These are phyloP conservation scores for Peromyscus attwateri DNA, from an alignment of 2,797 vertebrate genomes.

Conservation along the genomic window DNA sequence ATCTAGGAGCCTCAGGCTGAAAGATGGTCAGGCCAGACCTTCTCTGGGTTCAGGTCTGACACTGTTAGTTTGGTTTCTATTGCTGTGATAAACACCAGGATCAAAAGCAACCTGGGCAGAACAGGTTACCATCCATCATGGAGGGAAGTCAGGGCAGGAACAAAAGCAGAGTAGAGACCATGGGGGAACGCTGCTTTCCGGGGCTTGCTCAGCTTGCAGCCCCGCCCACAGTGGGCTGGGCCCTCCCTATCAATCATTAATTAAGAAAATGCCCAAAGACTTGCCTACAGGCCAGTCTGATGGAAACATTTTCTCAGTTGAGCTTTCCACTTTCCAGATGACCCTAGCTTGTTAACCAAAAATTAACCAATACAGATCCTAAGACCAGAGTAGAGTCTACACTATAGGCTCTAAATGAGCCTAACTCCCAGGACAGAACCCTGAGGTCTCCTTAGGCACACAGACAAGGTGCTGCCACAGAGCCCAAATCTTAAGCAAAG, in stretches of 20 bases:
- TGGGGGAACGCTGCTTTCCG: no score
- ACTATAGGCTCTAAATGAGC: neutral
- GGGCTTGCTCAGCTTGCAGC: neutral
- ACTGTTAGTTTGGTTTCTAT: neutral
- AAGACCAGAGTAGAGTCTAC: neutral
- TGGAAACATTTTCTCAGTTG: neutral
- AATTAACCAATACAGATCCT: neutral
- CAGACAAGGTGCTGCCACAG: neutral
- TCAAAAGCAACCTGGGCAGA: neutral
- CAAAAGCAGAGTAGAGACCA: neutral
- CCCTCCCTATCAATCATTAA: neutral
- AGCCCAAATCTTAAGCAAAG: neutral
- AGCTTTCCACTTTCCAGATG: neutral
- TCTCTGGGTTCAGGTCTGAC: neutral
- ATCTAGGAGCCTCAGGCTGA: neutral
- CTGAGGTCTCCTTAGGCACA: neutral
- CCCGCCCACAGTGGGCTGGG: neutral
- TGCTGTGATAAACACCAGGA: neutral
- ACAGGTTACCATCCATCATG: no score
- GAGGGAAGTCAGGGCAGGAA: neutral
- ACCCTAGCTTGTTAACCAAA: neutral
- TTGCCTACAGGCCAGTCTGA: no score
- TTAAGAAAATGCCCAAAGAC: neutral
- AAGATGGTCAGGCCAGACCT: neutral
- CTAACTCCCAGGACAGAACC: neutral